Percentiles rank a stretch among this genome's conserved stretches.
Conservation (phyloP, 2,113 vertebrate genomes). For the Leptobrachium ailaonicum region DNA sequence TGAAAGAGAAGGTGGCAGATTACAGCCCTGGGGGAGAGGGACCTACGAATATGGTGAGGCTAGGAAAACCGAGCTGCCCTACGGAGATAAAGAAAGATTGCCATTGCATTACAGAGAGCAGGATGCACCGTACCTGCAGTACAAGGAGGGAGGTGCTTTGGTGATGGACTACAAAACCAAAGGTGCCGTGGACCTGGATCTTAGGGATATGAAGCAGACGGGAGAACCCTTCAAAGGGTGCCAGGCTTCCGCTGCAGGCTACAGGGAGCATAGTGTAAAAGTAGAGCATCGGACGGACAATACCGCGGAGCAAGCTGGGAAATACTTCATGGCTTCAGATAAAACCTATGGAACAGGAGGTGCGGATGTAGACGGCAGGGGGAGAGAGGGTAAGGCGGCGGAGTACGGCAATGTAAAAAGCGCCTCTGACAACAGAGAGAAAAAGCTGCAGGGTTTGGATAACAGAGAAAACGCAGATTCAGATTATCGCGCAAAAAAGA, state of each 20-base stretch:
- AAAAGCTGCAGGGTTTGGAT: neutral
- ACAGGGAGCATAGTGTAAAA: neutral
- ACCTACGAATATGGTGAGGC: constrained; percentile 79
- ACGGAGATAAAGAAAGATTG: constrained; percentile 79
- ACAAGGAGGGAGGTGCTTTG: constrained; percentile 64
- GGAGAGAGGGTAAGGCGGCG: neutral
- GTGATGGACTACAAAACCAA: neutral
- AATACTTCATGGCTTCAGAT: neutral
- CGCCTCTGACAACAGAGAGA: neutral
- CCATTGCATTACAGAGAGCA: constrained; percentile 60
- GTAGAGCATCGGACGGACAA: neutral
- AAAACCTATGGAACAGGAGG: neutral
- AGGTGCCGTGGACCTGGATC: neutral
- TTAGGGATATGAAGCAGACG: neutral
- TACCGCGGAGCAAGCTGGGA: neutral
- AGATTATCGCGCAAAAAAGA: constrained; percentile 21
- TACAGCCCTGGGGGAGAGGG: constrained; percentile 66
- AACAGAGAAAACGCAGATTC: neutral
- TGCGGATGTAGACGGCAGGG: neutral
- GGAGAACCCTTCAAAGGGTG: neutral
- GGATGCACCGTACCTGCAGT: constrained; percentile 60
- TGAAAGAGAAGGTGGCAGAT: constrained; percentile 62
- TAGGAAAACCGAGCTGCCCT: constrained; percentile 75
- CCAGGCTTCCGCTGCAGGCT: neutral
- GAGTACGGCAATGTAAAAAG: neutral